Evolutionary conservation across 2,113 vertebrate species (phyloP).

Genomic region (Etheostoma spectabile): DNA sequence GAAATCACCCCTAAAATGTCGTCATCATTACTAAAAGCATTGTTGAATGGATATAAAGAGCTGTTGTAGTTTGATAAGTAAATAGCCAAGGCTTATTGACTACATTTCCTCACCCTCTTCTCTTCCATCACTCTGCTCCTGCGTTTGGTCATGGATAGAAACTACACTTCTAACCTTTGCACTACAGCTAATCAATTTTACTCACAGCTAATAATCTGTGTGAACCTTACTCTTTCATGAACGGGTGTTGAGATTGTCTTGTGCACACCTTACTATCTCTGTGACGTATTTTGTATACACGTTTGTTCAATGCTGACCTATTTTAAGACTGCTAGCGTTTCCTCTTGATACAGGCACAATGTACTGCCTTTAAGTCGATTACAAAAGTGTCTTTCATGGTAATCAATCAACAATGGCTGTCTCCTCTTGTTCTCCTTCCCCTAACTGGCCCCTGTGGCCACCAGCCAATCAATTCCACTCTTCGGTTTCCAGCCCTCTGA

Average conservation of each 20-base stretch:
- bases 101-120: slow-evolving; percentile 26
- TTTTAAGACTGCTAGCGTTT: slow-evolving; percentile 72
- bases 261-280: slow-evolving; percentile 53
- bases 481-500: slow-evolving; percentile 66
- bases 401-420: slow-evolving; percentile 82
- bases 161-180: slow-evolving; percentile 68
- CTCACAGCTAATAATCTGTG: slow-evolving; percentile 72
- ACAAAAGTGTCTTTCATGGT: slow-evolving; percentile 83
- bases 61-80: slow-evolving; percentile 49
- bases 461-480: slow-evolving; percentile 76
- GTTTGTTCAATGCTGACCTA: slow-evolving; percentile 65
- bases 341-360: slow-evolving; percentile 70
- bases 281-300: slow-evolving; percentile 39
- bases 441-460: slow-evolving; percentile 77
- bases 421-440: slow-evolving; percentile 80
- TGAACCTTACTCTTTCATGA: slow-evolving; percentile 63
- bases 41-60: slow-evolving; percentile 20
- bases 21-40: slow-evolving; percentile 27
- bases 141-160: slow-evolving; percentile 24
- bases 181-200: slow-evolving; percentile 71
- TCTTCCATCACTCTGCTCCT: slow-evolving; percentile 24
- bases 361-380: slow-evolving; percentile 70
- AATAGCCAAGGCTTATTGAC: slow-evolving; percentile 27
- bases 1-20: slow-evolving; percentile 24
- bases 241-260: slow-evolving; percentile 42